These are phyloP conservation scores for Melanerpes aurifrons DNA, from an alignment of 2,113 vertebrate species.

Conservation along the genomic window DNA sequence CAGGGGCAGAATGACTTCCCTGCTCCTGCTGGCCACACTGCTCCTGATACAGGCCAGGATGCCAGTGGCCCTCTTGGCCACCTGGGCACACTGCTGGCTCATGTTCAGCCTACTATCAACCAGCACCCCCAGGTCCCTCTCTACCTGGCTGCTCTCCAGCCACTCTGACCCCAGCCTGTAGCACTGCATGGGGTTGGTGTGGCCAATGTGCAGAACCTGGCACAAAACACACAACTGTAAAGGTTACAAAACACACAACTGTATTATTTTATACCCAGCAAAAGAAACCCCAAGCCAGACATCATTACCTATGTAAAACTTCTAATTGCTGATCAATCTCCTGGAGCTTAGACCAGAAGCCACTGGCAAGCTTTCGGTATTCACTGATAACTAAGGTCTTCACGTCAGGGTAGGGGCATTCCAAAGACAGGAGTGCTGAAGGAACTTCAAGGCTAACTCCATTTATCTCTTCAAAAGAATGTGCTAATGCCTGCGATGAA, in stretches of 20 bases:
- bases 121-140: too few species aligned
- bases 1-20: too few species aligned
- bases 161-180: too few species aligned
- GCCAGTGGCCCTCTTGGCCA: too few species aligned
- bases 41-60: too few species aligned
- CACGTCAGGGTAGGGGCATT: constrained; percentile 86
- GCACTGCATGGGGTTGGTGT: too few species aligned
- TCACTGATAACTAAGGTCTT: constrained; percentile 79
- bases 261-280: neutral
- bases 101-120: too few species aligned
- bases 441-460: constrained; percentile 73
- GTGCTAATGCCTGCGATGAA: constrained; percentile 35
- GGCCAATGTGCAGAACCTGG: too few species aligned
- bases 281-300: neutral
- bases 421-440: constrained; percentile 77
- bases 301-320: constrained; percentile 79
- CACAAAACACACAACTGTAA: too few species aligned
- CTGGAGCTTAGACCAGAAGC: constrained; percentile 77
- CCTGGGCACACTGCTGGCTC: too few species aligned
- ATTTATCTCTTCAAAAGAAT: constrained; percentile 57
- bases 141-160: too few species aligned
- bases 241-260: neutral
- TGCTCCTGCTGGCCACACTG: too few species aligned
- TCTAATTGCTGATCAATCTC: constrained; percentile 74
- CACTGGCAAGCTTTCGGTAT: constrained; percentile 80